A percentile compares a stretch with the other conserved stretches of the same genome.
Conservation (phyloP, 2,888 invertebrate species). For the Dynastes hyllus region DNA sequence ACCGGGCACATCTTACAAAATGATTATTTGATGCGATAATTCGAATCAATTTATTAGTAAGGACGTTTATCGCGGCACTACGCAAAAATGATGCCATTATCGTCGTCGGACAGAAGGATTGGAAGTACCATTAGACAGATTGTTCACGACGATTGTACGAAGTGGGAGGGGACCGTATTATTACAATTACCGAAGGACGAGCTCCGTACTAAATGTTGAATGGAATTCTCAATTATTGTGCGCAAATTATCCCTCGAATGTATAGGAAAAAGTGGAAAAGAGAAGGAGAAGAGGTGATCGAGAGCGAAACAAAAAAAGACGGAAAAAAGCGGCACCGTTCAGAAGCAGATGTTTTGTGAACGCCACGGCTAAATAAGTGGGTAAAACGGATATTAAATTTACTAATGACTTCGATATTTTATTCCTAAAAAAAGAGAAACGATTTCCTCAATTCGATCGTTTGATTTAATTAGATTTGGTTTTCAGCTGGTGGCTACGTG, state of each 20-base stretch:
- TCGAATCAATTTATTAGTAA: not conserved
- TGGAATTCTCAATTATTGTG: conserved; percentile 6
- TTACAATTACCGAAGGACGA: conserved; percentile 5
- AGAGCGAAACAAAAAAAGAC: not conserved
- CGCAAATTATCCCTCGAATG: not conserved
- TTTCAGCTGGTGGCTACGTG: no score
- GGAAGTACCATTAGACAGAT: conserved; percentile 4
- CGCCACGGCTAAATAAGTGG: not conserved
- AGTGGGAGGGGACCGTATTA: not conserved
- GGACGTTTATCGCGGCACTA: conserved; percentile 11
- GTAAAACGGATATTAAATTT: conserved; percentile 15
- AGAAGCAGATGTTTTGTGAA: conserved; percentile 12
- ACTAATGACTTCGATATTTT: conserved; percentile 17
- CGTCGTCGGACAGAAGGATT: not conserved
- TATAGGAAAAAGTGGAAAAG: not conserved
- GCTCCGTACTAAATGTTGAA: not conserved
- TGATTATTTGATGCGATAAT: conserved; percentile 7
- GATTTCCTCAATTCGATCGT: not conserved
- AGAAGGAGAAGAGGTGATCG: not conserved
- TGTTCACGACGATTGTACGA: not conserved
- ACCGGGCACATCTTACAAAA: conserved; percentile 5
- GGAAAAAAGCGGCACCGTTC: not conserved
- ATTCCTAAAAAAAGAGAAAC: not conserved
- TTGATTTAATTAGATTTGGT: conserved; percentile 12
- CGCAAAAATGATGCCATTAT: conserved; percentile 12